Evolutionary conservation across 2,888 invertebrate species (phyloP).

Genomic region (Stegana nigrithorax): DNA sequence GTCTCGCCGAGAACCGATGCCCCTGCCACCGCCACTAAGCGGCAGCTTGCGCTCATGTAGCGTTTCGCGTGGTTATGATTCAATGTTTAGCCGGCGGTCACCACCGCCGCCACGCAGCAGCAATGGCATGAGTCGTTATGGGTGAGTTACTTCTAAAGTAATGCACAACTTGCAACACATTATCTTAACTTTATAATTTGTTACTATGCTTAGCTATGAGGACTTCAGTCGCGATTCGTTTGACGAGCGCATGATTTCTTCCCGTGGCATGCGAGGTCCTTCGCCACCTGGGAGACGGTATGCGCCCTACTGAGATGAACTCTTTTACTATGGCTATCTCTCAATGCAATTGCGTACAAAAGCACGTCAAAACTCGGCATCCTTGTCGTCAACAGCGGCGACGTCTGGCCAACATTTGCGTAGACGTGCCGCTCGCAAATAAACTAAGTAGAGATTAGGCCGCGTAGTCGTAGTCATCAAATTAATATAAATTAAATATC

Average conservation of each 20-base stretch:
- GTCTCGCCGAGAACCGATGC: conserved; percentile 81
- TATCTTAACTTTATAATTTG: neutral
- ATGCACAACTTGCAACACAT: too few relatives aligned
- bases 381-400: conserved; percentile 21
- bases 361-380: conserved; percentile 23
- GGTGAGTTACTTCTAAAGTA: conserved; percentile 48
- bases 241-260: conserved; percentile 78
- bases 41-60: conserved; percentile 71
- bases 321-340: conserved; percentile 58
- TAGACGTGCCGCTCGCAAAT: conserved; percentile 1
- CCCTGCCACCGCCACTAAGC: conserved; percentile 78
- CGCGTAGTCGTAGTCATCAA: neutral
- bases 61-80: conserved; percentile 75
- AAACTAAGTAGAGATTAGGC: neutral
- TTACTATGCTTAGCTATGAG: conserved; percentile 79
- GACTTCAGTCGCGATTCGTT: conserved; percentile 90
- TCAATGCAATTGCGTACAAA: too few relatives aligned
- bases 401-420: conserved; percentile 8
- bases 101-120: conserved; percentile 73
- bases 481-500: neutral
- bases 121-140: conserved; percentile 68
- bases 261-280: conserved; percentile 78
- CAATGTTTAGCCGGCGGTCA: conserved; percentile 86
- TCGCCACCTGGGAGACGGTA: conserved; percentile 88
- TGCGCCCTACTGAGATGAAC: conserved; percentile 80